A percentile compares a stretch with the other conserved stretches of the same genome.
Conservation (phyloP, 2,888 invertebrate genomes). For the Megaustenia siamemsis region DNA sequence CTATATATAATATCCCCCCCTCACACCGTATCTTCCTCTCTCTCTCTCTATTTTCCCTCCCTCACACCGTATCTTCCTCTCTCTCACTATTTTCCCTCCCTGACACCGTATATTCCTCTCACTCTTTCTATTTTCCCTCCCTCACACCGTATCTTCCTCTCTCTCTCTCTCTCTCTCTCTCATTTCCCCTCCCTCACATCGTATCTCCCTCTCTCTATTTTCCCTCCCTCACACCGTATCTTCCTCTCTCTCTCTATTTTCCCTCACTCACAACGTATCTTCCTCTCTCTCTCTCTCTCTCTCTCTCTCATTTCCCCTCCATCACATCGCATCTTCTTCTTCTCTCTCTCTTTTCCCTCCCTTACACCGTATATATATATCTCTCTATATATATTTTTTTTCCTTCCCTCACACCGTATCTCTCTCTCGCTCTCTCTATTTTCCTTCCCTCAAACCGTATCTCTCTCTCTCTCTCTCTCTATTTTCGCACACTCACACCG, state of each 20-base stretch:
- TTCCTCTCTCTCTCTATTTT: background rate
- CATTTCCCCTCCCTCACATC: background rate
- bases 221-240: too few relatives aligned
- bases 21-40: background rate
- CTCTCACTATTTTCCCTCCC: too few relatives aligned
- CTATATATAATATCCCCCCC: background rate
- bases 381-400: constrained; percentile 1
- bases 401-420: background rate
- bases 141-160: background rate
- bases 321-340: background rate
- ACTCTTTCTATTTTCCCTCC: background rate
- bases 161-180: background rate
- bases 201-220: background rate
- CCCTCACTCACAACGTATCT: too few relatives aligned
- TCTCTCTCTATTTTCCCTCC: background rate
- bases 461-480: background rate
- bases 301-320: background rate
- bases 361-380: background rate
- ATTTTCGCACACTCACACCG: background rate
- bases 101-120: background rate
- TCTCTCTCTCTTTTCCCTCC: background rate
- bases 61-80: background rate
- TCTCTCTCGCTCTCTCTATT: background rate
- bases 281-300: background rate
- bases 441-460: background rate